Evolutionary conservation across 2,113 vertebrate species (phyloP).

Genomic region (Eurystomus gularis): DNA sequence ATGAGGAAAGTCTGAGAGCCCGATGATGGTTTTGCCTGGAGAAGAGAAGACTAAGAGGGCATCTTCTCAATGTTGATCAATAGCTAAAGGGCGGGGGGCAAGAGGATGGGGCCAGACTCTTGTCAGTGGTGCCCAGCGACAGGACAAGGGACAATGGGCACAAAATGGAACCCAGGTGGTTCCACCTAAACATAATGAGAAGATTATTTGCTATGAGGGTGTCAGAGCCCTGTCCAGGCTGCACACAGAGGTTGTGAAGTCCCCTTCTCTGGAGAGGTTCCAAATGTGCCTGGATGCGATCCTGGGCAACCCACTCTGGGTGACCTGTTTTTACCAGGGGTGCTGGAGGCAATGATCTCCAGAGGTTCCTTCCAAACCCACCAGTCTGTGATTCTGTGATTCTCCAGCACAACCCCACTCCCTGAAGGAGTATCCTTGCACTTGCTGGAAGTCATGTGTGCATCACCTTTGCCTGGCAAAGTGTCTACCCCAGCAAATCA

Average conservation of each 20-base stretch:
- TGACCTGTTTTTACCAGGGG: no score
- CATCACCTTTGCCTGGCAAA: not conserved
- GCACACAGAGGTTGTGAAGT: not conserved
- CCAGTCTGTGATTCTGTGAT: not conserved
- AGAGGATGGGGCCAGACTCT: not conserved
- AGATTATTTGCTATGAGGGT: not conserved
- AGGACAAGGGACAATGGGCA: not conserved
- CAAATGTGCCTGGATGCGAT: not conserved
- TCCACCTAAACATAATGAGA: not conserved
- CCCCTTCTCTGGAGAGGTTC: not conserved
- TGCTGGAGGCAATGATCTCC: no score
- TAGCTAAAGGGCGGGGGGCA: not conserved
- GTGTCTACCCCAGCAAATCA: not conserved
- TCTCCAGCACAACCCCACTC: not conserved
- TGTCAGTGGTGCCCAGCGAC: not conserved
- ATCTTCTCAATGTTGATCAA: not conserved
- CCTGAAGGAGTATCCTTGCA: not conserved
- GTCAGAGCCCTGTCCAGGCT: not conserved
- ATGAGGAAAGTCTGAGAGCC: not conserved
- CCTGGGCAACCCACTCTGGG: not conserved
- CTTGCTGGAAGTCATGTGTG: rapidly evolving
- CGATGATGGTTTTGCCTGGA: not conserved
- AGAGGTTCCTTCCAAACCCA: not conserved
- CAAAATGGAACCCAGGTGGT: not conserved
- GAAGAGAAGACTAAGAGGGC: not conserved